A percentile compares a stretch with the other conserved stretches of the same genome.
phyloP scores from a whole-genome alignment of 2,888 invertebrate genomes.

The Entomobrya proxima region DNA sequence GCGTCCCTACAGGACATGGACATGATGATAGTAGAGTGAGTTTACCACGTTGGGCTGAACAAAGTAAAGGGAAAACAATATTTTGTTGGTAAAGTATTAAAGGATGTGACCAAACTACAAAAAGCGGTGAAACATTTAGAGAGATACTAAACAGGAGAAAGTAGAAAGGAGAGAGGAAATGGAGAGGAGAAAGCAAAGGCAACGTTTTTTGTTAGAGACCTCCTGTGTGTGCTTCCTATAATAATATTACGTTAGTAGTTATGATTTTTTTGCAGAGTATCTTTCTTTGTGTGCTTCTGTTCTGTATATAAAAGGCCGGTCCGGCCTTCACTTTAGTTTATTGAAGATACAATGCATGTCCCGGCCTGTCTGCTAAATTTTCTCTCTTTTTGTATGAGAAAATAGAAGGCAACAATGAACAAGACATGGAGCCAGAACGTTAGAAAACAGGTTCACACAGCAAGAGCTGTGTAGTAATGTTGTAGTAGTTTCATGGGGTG shows the following conservation, averaged over 20 bases:
- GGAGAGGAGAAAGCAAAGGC: background rate
- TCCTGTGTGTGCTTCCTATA: no score
- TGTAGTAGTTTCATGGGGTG: no score
- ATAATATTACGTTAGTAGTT: no score
- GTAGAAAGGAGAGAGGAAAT: background rate
- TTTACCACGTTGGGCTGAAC: background rate
- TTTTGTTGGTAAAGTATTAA: slow-evolving; percentile 54
- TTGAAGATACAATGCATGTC: slow-evolving; percentile 27
- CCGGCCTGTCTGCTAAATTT: background rate
- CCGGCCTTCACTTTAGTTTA: background rate
- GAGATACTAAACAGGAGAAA: background rate
- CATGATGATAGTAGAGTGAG: background rate
- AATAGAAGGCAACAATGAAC: background rate
- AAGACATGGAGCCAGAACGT: slow-evolving; percentile 14
- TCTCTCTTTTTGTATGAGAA: background rate
- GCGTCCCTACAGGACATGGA: background rate
- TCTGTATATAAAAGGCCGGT: background rate
- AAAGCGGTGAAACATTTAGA: slow-evolving; percentile 17
- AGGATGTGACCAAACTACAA: slow-evolving; percentile 65
- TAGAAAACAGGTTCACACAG: background rate
- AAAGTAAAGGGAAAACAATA: slow-evolving; percentile 59
- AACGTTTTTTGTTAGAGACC: background rate
- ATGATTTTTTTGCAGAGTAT: background rate
- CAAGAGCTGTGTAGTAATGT: background rate
- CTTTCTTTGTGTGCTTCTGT: background rate